phyloP scores from a whole-genome alignment of 2,888 invertebrate species.

The Synanthedon myopaeformis region DNA sequence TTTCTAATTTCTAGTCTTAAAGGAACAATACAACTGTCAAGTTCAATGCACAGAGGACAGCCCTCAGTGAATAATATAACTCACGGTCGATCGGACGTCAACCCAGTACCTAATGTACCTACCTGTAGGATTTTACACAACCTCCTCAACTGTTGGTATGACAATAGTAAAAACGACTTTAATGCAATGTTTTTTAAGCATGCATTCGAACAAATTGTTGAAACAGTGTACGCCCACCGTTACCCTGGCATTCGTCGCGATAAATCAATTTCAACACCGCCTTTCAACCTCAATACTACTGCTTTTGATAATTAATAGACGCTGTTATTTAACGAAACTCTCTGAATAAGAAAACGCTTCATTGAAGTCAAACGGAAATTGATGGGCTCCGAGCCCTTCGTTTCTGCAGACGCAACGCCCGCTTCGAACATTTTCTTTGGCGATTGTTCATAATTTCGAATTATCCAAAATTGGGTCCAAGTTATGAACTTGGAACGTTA shows the following conservation, averaged over 20 bases:
- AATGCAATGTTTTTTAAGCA: background rate
- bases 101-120: too few species aligned
- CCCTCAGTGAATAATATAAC: too few species aligned
- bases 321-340: slow-evolving; percentile 48
- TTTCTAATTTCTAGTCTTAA: too few species aligned
- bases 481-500: slow-evolving; percentile 4
- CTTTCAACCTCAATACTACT: slow-evolving; percentile 36
- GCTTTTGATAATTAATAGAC: slow-evolving; percentile 54
- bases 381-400: slow-evolving; percentile 33
- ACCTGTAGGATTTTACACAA: too few species aligned
- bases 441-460: too few species aligned
- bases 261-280: slow-evolving; percentile 37
- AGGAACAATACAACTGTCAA: too few species aligned
- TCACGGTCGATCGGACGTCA: too few species aligned
- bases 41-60: too few species aligned
- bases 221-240: slow-evolving; percentile 13
- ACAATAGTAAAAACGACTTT: background rate
- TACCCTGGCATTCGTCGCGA: slow-evolving; percentile 16
- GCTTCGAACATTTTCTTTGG: background rate
- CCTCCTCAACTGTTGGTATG: too few species aligned
- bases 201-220: background rate
- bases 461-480: slow-evolving; percentile 8
- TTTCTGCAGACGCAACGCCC: background rate
- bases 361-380: slow-evolving; percentile 52
- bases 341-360: slow-evolving; percentile 44